phyloP scores from a whole-genome alignment of 2,888 invertebrate genomes.

The Pyrrhosoma nymphula region DNA sequence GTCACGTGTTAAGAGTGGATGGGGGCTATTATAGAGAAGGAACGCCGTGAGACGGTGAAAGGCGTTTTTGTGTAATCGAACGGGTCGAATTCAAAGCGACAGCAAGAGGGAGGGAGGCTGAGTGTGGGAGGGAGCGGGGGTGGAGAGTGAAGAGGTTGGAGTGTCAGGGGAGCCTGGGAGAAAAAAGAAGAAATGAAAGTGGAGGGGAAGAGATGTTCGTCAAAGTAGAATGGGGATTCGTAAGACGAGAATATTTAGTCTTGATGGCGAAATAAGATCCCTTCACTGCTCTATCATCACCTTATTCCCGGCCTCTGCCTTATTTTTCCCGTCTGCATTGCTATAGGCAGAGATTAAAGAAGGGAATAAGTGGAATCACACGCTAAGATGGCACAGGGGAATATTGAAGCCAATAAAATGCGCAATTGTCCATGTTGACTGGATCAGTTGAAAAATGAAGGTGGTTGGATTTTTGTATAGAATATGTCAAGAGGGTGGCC shows the following conservation, averaged over 20 bases:
- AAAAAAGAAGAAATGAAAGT: neutral
- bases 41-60: neutral
- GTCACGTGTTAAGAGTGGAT: neutral
- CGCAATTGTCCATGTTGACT: too few relatives aligned
- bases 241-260: neutral
- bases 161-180: neutral
- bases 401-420: too few relatives aligned
- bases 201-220: neutral
- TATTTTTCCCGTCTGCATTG: neutral
- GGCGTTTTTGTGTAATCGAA: neutral
- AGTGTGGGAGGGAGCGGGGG: neutral
- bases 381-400: too few relatives aligned
- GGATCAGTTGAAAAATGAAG: too few relatives aligned
- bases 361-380: neutral
- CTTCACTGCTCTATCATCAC: neutral
- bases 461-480: too few relatives aligned
- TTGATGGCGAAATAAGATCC: too few relatives aligned
- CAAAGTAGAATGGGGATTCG: neutral
- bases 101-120: neutral
- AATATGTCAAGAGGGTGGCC: too few relatives aligned
- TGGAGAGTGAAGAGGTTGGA: neutral
- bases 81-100: neutral
- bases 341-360: neutral
- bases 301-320: neutral
- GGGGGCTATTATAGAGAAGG: neutral